phyloP scores from a whole-genome alignment of 1,140 invertebrate genomes.

The Hycleus phaleratus region DNA sequence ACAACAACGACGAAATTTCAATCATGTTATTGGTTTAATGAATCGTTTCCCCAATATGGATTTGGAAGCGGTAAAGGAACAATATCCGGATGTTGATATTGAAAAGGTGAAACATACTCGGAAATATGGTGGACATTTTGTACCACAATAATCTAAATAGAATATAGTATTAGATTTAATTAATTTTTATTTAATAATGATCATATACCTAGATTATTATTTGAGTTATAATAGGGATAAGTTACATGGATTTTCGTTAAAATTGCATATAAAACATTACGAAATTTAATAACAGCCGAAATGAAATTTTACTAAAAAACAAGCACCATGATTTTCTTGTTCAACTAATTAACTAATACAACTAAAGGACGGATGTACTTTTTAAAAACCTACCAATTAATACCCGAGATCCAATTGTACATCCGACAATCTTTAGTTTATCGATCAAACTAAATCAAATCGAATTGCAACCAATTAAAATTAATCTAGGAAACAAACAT shows the following conservation, averaged over 20 bases:
- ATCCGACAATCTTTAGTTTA: too few species aligned
- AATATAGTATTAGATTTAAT: neutral
- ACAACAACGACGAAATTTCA: conserved; percentile 49
- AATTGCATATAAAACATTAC: neutral
- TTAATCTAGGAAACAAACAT: neutral
- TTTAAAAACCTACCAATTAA: too few species aligned
- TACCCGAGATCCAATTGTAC: too few species aligned
- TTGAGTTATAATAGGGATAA: neutral
- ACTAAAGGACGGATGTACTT: too few species aligned
- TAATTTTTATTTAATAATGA: neutral
- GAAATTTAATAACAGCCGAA: neutral
- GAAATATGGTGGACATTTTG: conserved; percentile 54
- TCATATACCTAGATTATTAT: neutral
- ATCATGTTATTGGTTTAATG: conserved; percentile 59
- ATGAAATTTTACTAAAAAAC: too few species aligned
- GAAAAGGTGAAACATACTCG: conserved; percentile 51
- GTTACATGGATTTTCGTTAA: neutral
- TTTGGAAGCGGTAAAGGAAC: conserved; percentile 57
- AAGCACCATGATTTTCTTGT: too few species aligned
- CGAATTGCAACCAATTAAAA: too few species aligned
- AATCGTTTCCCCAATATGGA: conserved; percentile 71
- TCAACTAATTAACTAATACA: too few species aligned
- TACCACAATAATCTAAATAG: conserved; percentile 39
- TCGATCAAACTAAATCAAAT: too few species aligned
- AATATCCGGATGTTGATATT: conserved; percentile 71